These are phyloP conservation scores for Venusia cambrica DNA, from an alignment of 2,888 invertebrate genomes.

Conservation along the genomic window DNA sequence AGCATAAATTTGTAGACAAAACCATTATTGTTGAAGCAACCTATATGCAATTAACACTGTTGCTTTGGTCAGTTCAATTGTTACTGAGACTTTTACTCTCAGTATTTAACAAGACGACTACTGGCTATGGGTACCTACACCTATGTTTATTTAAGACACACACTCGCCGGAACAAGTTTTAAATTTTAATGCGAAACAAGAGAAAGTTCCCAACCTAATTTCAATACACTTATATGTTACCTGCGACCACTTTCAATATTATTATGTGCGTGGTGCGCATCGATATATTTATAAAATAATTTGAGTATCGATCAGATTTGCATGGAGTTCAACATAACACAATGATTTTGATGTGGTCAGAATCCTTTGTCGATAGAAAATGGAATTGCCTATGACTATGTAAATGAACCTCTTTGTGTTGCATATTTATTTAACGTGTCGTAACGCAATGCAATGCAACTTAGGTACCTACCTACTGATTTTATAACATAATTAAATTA, in stretches of 20 bases:
- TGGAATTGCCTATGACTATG: too few relatives aligned
- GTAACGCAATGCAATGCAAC: too few relatives aligned
- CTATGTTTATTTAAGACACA: constrained; percentile 56
- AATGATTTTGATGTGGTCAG: constrained; percentile 8
- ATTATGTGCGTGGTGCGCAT: constrained; percentile 49
- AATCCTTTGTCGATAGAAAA: too few relatives aligned
- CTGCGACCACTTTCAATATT: constrained; percentile 54
- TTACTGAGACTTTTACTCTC: constrained; percentile 52
- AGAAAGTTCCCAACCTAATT: constrained; percentile 62
- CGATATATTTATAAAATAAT: constrained; percentile 17
- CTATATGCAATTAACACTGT: constrained; percentile 35
- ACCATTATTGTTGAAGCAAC: constrained; percentile 32
- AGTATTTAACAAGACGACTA: constrained; percentile 63
- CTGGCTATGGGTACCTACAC: constrained; percentile 34
- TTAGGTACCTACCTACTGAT: too few relatives aligned
- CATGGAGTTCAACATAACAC: constrained; percentile 8
- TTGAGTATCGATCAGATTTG: constrained; percentile 16
- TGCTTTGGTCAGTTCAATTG: constrained; percentile 58
- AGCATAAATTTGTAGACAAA: constrained; percentile 28
- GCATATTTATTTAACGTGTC: too few relatives aligned
- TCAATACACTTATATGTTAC: too few relatives aligned
- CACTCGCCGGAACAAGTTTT: constrained; percentile 71
- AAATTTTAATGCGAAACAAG: constrained; percentile 69
- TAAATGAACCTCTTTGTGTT: too few relatives aligned
- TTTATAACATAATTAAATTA: too few relatives aligned